Base-by-base conservation (phyloP, 2,113 vertebrate genomes). In the Hippocampus comes region DNA sequence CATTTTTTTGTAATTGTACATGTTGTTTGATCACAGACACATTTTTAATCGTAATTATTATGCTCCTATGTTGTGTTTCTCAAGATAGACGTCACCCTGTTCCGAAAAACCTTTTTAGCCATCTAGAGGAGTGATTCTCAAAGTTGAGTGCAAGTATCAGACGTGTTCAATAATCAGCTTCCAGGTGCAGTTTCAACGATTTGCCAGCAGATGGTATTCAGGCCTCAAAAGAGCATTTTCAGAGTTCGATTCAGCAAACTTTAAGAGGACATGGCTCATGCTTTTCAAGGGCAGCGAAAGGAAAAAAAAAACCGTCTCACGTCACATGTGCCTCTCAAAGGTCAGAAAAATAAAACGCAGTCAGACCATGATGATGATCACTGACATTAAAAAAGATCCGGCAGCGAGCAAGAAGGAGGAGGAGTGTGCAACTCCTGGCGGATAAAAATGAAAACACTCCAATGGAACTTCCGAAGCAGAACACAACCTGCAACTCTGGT, bases 201-300 rank as follows among this genome's bases (percentile, higher is more conserved):
- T 67, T 23, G 49, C 80, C 80, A 80, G 81, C 76, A 82, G 80
- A 84, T 83, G 83, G 75, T 73, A 84, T 83, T 86, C 77, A 69
- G 73, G 77, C 66, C 78, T 77, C 77, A 73, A 23, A 70, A 68
- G 69, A 70, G 6, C 15, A 57, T 68, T 57, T 63, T 61, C 38
- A 68, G 51, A 53, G 21, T 61, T 25, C 56, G 71, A 14, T 69
- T 63, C 42, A 43, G 42, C 9, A 43, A 43, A 43, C 11, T 43
- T 49, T 49, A 14, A 49, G 48, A 49, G 48, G 48, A 49, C 4
- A 12, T 46, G 43, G 43, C 43, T 10, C 43, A 15, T 15, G 43
- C 14, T 46, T 49, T 49, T 11, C 9, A 12, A 43, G 42, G 42
- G 9, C 42, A 9, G 9, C 42, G 42, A 43, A 25, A 25, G 25